Evolutionary conservation across 2,797 vertebrate genomes (phyloP).

Genomic region (Mustela erminea): DNA sequence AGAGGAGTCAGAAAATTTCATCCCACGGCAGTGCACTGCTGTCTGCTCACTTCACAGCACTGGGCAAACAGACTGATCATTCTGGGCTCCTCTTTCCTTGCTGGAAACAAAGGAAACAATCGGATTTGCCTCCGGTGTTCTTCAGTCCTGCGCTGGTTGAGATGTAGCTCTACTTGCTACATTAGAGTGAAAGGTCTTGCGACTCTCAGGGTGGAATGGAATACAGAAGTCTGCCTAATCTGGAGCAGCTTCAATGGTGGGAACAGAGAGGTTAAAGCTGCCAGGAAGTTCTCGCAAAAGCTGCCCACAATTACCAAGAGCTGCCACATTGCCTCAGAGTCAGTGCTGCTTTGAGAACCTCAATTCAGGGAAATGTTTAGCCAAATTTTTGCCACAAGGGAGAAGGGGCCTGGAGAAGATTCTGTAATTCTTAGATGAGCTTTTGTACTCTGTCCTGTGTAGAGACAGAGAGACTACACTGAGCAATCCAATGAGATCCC

Average conservation of each 20-base stretch:
- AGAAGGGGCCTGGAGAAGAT: not conserved
- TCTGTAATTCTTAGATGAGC: not conserved
- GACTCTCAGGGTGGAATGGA: not conserved
- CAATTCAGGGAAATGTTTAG: not conserved
- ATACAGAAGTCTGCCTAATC: not conserved
- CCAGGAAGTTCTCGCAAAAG: not conserved
- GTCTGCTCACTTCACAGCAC: not conserved
- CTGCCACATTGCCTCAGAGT: not conserved
- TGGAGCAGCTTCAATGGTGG: not conserved
- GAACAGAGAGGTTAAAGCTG: not conserved
- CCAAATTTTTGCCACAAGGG: not conserved
- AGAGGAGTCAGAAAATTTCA: not conserved
- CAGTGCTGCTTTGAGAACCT: not conserved
- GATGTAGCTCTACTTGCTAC: not conserved
- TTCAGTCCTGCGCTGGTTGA: not conserved
- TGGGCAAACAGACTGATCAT: not conserved
- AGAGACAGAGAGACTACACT: not conserved
- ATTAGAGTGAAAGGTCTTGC: not conserved
- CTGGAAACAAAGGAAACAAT: not conserved
- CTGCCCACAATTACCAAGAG: not conserved
- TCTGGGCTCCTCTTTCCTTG: slow-evolving; percentile 7
- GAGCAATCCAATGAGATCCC: not conserved
- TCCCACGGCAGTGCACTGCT: not conserved
- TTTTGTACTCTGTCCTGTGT: not conserved
- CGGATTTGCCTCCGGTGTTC: not conserved